These are phyloP conservation scores for Phenacoccus solenopsis DNA, from an alignment of 1,140 invertebrate genomes.

Conservation along the genomic window DNA sequence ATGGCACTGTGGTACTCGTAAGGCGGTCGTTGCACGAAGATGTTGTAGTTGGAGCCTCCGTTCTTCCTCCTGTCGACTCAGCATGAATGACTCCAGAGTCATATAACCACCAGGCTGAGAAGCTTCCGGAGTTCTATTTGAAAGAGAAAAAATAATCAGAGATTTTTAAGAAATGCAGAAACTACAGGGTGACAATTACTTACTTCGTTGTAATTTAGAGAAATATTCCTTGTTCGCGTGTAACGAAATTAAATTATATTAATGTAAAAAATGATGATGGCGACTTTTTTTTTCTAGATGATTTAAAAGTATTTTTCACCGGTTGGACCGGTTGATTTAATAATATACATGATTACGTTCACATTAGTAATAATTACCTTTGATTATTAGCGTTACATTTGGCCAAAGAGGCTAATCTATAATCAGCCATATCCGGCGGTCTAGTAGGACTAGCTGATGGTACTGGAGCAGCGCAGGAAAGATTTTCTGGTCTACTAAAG, in stretches of 20 bases:
- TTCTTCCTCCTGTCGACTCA: constrained; percentile 55
- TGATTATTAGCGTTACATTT: constrained; percentile 19
- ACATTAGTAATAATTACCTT: too few relatives aligned
- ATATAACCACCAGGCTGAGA: constrained; percentile 34
- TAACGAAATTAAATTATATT: background rate
- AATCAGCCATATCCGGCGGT: constrained; percentile 31
- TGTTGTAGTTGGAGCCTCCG: constrained; percentile 29
- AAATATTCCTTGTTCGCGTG: background rate
- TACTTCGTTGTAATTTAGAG: background rate
- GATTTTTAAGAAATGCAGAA: background rate
- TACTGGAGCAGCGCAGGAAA: background rate
- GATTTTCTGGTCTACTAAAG: background rate
- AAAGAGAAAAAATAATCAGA: background rate
- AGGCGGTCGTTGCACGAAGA: background rate
- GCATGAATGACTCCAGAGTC: constrained; percentile 60
- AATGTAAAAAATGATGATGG: too few relatives aligned
- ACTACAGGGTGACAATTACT: background rate
- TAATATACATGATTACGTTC: too few relatives aligned
- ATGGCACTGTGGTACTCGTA: constrained; percentile 22
- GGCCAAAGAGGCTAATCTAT: constrained; percentile 28
- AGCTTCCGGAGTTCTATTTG: background rate
- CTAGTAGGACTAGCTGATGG: constrained; percentile 19
- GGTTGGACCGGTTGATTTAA: too few relatives aligned
- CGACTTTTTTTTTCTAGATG: too few relatives aligned
- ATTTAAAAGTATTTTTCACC: too few relatives aligned